A percentile compares a stretch with the other conserved stretches of the same genome.
These are phyloP conservation scores for Phrynocephalus guinanensis DNA, from an alignment of 2,797 vertebrate genomes.

Conservation along the genomic window DNA sequence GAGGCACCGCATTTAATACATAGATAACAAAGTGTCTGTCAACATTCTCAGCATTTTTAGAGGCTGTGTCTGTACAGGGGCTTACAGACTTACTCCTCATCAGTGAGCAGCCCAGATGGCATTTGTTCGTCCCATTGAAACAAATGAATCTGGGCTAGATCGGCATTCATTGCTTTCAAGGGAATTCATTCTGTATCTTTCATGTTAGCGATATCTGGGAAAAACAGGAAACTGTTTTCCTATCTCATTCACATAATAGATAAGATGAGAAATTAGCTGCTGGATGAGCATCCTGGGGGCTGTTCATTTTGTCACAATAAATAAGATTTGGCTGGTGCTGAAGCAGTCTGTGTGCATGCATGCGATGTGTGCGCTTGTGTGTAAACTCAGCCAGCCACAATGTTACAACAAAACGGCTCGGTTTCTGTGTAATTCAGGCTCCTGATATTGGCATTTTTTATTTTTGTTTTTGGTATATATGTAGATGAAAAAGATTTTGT, in stretches of 20 bases:
- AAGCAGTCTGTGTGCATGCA: slow-evolving; percentile 1
- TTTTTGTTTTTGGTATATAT: not conserved
- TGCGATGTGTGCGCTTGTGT: rapidly evolving
- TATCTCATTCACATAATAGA: slow-evolving; percentile 80
- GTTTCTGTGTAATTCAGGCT: not conserved
- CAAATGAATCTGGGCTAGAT: slow-evolving; percentile 60
- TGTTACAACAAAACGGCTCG: slow-evolving; percentile 14
- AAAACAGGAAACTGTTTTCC: slow-evolving; percentile 79
- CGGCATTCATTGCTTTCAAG: slow-evolving; percentile 67
- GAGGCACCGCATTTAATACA: slow-evolving; percentile 21
- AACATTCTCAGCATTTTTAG: slow-evolving; percentile 58
- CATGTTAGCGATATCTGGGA: slow-evolving; percentile 74
- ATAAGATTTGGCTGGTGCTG: slow-evolving; percentile 56
- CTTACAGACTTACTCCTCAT: slow-evolving; percentile 58
- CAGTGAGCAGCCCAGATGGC: slow-evolving; percentile 54
- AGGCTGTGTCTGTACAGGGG: slow-evolving; percentile 56
- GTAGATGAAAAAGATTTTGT: slow-evolving; percentile 24
- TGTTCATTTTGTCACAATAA: slow-evolving; percentile 78
- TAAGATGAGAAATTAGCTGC: slow-evolving; percentile 81
- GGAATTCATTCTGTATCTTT: slow-evolving; percentile 73
- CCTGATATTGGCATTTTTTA: not conserved
- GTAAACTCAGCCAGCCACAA: rapidly evolving
- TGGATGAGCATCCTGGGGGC: slow-evolving; percentile 75
- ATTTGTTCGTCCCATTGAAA: slow-evolving; percentile 65
- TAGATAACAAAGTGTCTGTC: not conserved